A percentile compares a stretch with the other conserved stretches of the same genome.
Conservation (phyloP, 92 coral and sea anemone species). For the Anthopleura xanthogrammica region DNA sequence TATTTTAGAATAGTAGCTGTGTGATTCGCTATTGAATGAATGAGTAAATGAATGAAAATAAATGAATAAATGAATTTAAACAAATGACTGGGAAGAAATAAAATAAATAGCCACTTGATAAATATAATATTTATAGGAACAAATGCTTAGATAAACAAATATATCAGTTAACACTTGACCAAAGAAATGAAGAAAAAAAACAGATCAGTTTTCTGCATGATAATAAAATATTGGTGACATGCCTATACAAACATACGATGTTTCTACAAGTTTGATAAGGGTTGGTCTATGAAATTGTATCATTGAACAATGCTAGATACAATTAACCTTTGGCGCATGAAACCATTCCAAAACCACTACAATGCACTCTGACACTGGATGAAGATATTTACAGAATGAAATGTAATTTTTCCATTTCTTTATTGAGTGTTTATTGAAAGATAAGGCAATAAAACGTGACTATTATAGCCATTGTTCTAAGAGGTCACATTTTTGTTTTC, state of each 20-base stretch:
- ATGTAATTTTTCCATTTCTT: not conserved
- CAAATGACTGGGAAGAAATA: not conserved
- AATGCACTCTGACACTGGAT: not conserved
- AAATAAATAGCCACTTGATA: too few relatives aligned
- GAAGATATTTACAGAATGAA: not conserved
- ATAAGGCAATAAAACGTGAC: not conserved
- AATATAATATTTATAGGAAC: not conserved
- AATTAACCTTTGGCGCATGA: not conserved
- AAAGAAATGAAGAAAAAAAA: not conserved
- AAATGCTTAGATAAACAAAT: not conserved
- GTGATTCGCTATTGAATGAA: not conserved
- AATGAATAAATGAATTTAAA: not conserved
- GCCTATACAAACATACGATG: not conserved
- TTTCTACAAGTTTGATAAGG: not conserved
- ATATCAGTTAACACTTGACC: not conserved
- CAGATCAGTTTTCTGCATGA: not conserved
- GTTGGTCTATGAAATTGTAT: not conserved
- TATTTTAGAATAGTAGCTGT: too few relatives aligned
- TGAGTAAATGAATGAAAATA: not conserved
- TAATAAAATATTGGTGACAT: not conserved
- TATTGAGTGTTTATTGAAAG: not conserved
- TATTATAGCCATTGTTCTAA: not conserved
- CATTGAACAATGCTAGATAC: constrained; percentile 1
- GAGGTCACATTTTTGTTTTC: not conserved
- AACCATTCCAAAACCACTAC: not conserved